Base-by-base conservation (phyloP, 2,888 invertebrate genomes). In the Temnothorax ravouxi region DNA sequence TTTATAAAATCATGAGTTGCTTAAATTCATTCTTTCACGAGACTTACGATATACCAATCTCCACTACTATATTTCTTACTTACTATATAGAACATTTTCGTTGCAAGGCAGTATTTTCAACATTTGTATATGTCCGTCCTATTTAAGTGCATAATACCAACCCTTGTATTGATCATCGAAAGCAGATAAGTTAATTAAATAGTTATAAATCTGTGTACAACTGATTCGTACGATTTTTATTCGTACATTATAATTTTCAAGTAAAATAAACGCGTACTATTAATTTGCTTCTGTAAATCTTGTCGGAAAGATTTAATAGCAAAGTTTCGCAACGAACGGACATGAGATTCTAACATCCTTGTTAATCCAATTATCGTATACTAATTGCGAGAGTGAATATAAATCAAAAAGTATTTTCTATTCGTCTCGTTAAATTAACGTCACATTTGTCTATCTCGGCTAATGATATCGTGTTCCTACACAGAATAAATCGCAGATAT, bases 321-420 rank as follows among this genome's bases (percentile, higher is more conserved):
- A 6, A 47, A 75, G 59, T 74, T 75, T 74, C n/a, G 21, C 13
- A 62, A 69, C 50, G 59, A 62, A 69, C 50, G 59, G 62, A 56
- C 74, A 56, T 38, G 38, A 34, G 34, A 52, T 54, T 80, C 66
- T 84, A 77, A 86, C 54, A 80, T 66, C 38, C 56, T 85, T 85
- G 56, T 47, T 80, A 77, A 88, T 87, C 87, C 77, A 84, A 80
- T 84, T 84, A 86, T 34, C 21, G 25, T 29, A 38, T 3, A 34
- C 64, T 88, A 88, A 88, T 86, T 85, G 59, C 69, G 47, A 75
- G 21, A 79, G 44, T 41, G 61, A 21, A 15, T 21, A 59, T 79
- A 47, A 47, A 59, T 59, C 38, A 47, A 29, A 74, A 34, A 8
- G 3, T n/a, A 54, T 41, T 69, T 69, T 54, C 38, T 52, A 25